These are phyloP conservation scores for Cisticola juncidis DNA, from an alignment of 2,113 vertebrate genomes.

Conservation along the genomic window DNA sequence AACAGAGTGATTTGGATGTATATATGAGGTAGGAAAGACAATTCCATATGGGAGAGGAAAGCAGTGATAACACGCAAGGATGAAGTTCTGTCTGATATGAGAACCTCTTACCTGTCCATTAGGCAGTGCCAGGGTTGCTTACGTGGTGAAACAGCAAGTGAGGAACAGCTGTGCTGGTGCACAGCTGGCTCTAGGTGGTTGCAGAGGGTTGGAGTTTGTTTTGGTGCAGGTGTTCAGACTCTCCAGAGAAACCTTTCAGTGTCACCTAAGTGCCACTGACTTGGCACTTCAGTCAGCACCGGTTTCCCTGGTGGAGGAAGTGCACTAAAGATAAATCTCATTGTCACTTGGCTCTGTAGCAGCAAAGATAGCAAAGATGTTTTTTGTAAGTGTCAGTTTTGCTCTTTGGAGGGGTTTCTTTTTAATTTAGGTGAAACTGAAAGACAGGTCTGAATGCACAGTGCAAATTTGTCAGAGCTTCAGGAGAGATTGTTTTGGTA, in stretches of 20 bases:
- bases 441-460: background rate
- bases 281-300: background rate
- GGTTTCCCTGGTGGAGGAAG: background rate
- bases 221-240: background rate
- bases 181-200: background rate
- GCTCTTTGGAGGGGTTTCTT: background rate
- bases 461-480: background rate
- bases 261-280: accelerated
- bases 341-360: background rate
- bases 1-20: background rate
- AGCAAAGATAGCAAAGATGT: background rate
- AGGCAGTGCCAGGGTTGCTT: background rate
- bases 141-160: background rate
- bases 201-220: background rate
- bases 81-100: background rate
- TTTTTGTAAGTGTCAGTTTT: background rate
- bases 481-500: background rate
- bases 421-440: background rate
- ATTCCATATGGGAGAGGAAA: background rate
- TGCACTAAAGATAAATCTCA: background rate
- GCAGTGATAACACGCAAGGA: background rate
- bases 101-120: background rate
- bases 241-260: background rate
- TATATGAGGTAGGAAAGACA: background rate
- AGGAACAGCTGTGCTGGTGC: background rate